Evolutionary conservation across 2,888 invertebrate species (phyloP).

Genomic region (Didymodactylos carnosus): DNA sequence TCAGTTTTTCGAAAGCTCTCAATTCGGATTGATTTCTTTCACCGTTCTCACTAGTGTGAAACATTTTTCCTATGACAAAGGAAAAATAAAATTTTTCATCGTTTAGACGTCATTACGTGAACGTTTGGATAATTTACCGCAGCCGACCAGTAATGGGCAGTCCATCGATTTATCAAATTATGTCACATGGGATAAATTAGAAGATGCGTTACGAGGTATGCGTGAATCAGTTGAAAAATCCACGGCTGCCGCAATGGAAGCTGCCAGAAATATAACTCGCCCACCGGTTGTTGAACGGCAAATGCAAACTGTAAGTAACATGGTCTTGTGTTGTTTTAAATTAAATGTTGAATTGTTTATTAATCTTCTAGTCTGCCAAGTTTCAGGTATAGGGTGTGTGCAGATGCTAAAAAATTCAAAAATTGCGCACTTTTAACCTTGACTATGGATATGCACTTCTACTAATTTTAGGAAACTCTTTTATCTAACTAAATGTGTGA

Average conservation of each 20-base stretch:
- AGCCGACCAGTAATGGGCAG: background rate
- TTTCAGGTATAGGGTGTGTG: background rate
- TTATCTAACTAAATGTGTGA: too few species aligned
- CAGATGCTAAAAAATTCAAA: too few species aligned
- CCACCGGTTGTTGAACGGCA: background rate
- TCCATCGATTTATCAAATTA: background rate
- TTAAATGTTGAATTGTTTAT: too few species aligned
- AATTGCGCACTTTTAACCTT: too few species aligned
- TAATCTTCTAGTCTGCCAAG: background rate
- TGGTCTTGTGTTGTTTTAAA: too few species aligned
- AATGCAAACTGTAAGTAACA: background rate
- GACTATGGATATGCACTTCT: too few species aligned
- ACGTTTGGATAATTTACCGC: background rate
- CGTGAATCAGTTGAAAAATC: background rate
- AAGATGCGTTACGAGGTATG: background rate
- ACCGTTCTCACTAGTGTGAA: too few species aligned
- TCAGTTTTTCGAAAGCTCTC: too few species aligned
- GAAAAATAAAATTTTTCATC: background rate
- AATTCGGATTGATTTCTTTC: too few species aligned
- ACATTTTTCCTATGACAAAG: background rate
- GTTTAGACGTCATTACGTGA: background rate
- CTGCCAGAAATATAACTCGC: background rate
- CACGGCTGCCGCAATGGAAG: background rate
- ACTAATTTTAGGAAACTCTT: too few species aligned
- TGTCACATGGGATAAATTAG: background rate